Evolutionary conservation across 2,888 invertebrate genomes (phyloP).

Genomic region (Eupelmus urozonus): DNA sequence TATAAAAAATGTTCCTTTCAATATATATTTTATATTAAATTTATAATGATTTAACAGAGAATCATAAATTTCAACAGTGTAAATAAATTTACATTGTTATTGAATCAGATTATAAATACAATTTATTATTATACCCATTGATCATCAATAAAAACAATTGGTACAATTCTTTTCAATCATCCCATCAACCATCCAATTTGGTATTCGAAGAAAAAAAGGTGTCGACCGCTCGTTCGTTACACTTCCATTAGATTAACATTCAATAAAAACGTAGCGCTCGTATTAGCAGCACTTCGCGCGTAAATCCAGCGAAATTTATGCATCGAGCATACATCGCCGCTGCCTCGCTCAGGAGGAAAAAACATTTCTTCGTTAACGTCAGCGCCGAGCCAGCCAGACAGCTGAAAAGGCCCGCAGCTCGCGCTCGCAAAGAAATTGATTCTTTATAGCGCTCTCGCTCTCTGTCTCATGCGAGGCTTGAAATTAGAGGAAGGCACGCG

Average conservation of each 20-base stretch:
- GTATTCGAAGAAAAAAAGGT: too few species aligned
- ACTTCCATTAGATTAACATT: neutral
- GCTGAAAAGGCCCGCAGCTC: constrained; percentile 44
- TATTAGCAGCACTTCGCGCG: constrained; percentile 10
- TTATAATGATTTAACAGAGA: too few species aligned
- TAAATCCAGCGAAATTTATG: constrained; percentile 39
- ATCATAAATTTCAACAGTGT: too few species aligned
- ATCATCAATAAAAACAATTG: too few species aligned
- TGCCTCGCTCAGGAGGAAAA: constrained; percentile 29
- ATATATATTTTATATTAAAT: too few species aligned
- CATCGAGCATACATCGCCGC: constrained; percentile 3
- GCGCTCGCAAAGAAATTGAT: constrained; percentile 47
- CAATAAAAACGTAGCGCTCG: constrained; percentile 5
- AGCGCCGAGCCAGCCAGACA: constrained; percentile 12
- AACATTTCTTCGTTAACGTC: constrained; percentile 54
- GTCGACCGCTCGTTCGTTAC: neutral
- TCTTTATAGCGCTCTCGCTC: constrained; percentile 8
- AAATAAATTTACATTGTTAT: too few species aligned
- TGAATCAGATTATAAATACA: too few species aligned
- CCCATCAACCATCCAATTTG: too few species aligned
- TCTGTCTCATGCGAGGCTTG: constrained; percentile 43
- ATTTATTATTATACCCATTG: too few species aligned
- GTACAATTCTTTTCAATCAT: too few species aligned
- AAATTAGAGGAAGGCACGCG: constrained; percentile 55
- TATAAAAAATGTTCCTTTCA: too few species aligned